Conservation (phyloP, 2,113 vertebrate genomes). For the Blennius ocellaris region DNA sequence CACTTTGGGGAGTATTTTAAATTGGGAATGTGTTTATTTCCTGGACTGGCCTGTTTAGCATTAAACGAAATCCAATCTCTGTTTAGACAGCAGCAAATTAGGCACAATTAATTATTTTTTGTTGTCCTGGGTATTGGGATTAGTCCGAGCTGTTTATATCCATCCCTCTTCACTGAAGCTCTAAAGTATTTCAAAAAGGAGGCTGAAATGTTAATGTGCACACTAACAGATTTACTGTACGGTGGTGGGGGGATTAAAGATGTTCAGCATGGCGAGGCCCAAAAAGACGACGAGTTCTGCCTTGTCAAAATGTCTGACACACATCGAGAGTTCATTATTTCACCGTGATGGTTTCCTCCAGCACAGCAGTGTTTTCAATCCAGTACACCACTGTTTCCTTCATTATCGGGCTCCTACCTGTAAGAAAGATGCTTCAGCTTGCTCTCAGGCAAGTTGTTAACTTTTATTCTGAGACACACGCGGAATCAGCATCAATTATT, state of each 20-base stretch:
- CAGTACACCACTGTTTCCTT: conserved; percentile 50
- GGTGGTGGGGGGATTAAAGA: conserved; percentile 53
- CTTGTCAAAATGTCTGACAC: conserved; percentile 37
- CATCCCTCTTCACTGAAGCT: conserved; percentile 54
- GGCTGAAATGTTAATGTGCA: conserved; percentile 30
- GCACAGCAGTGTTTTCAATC: conserved; percentile 39
- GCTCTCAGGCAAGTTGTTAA: conserved; percentile 59
- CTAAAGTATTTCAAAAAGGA: conserved; percentile 45
- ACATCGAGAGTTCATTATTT: conserved; percentile 66
- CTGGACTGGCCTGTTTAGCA: conserved; percentile 73
- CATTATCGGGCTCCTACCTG: conserved; percentile 60
- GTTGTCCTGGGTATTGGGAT: conserved; percentile 76
- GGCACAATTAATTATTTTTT: conserved; percentile 76
- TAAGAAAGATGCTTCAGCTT: conserved; percentile 21
- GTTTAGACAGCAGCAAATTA: conserved; percentile 81
- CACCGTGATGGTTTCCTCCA: conserved; percentile 36
- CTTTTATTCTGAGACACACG: conserved; percentile 58
- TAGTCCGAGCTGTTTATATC: conserved; percentile 68
- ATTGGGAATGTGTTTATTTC: conserved; percentile 80
- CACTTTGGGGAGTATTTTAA: conserved; percentile 74
- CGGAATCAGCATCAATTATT: conserved; percentile 68
- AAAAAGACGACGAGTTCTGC: conserved; percentile 33
- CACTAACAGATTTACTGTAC: conserved; percentile 48
- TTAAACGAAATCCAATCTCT: conserved; percentile 80
- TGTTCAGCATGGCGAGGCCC: conserved; percentile 43